Conservation (phyloP, 2,797 vertebrate genomes). For the Tenualosa ilisha region DNA sequence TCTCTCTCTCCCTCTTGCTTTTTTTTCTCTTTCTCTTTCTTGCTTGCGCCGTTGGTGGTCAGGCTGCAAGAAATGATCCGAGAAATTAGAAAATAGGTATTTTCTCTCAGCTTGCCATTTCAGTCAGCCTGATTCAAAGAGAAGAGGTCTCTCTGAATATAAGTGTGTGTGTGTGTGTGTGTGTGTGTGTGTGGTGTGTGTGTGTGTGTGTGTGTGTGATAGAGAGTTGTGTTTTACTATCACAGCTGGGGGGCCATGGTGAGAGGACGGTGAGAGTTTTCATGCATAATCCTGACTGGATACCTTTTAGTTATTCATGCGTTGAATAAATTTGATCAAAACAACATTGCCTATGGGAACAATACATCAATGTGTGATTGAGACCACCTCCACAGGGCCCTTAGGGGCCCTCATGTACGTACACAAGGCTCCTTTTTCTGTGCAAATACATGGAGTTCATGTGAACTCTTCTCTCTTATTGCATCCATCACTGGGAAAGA, state of each 20-base stretch:
- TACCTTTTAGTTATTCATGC: neutral
- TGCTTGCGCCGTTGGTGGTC: conserved; percentile 6
- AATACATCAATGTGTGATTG: neutral
- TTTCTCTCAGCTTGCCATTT: neutral
- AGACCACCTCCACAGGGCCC: neutral
- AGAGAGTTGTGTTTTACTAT: neutral
- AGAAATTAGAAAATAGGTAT: conserved; percentile 5
- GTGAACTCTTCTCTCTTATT: neutral
- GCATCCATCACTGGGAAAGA: neutral
- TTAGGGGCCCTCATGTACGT: neutral
- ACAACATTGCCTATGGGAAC: neutral
- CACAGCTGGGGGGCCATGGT: neutral
- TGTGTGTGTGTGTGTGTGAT: neutral
- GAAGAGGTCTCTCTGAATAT: neutral
- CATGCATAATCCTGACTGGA: conserved; percentile 4
- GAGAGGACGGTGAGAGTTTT: neutral
- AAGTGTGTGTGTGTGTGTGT: neutral
- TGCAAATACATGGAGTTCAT: conserved; percentile 3
- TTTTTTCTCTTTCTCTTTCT: neutral
- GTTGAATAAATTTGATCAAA: conserved; percentile 2
- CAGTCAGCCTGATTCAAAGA: neutral
- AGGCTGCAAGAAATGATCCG: conserved; percentile 6
- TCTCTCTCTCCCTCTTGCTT: too few relatives aligned
- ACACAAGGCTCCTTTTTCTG: neutral
- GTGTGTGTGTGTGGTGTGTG: neutral